These are phyloP conservation scores for Sebastes itinus DNA, from an alignment of 2,797 vertebrate species.

Conservation along the genomic window DNA sequence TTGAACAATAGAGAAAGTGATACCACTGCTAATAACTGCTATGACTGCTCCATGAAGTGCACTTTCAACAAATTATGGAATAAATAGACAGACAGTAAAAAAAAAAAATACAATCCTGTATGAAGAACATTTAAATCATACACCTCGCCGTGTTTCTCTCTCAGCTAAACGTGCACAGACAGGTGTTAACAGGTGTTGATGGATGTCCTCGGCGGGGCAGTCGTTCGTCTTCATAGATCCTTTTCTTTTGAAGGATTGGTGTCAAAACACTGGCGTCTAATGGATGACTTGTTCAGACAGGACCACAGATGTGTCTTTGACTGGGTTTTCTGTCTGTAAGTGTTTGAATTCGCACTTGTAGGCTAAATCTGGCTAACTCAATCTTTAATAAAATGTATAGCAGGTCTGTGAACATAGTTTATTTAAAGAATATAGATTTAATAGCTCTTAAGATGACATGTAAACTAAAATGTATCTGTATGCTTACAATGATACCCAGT, in stretches of 20 bases:
- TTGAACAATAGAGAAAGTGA: constrained; percentile 31
- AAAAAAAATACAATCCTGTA: neutral
- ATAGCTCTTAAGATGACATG: neutral
- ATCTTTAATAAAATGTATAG: neutral
- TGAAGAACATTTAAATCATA: constrained; percentile 27
- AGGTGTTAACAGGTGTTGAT: constrained; percentile 75
- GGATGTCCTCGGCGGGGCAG: constrained; percentile 69
- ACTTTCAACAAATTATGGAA: neutral
- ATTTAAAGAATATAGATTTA: neutral
- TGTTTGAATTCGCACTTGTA: constrained; percentile 11
- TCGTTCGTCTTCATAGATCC: constrained; percentile 74
- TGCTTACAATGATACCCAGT: neutral
- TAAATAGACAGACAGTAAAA: neutral
- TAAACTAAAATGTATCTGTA: neutral
- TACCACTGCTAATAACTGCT: constrained; percentile 43
- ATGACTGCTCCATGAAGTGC: constrained; percentile 10
- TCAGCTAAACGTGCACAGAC: constrained; percentile 67
- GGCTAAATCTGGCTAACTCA: constrained; percentile 1
- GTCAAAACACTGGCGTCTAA: constrained; percentile 75
- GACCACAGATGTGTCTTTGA: constrained; percentile 47
- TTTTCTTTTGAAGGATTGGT: constrained; percentile 74
- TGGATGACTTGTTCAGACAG: constrained; percentile 77
- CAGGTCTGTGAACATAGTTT: neutral
- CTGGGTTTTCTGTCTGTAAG: constrained; percentile 27
- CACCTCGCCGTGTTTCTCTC: constrained; percentile 28